phyloP scores from a whole-genome alignment of 2,113 vertebrate genomes.

The Polypterus senegalus region DNA sequence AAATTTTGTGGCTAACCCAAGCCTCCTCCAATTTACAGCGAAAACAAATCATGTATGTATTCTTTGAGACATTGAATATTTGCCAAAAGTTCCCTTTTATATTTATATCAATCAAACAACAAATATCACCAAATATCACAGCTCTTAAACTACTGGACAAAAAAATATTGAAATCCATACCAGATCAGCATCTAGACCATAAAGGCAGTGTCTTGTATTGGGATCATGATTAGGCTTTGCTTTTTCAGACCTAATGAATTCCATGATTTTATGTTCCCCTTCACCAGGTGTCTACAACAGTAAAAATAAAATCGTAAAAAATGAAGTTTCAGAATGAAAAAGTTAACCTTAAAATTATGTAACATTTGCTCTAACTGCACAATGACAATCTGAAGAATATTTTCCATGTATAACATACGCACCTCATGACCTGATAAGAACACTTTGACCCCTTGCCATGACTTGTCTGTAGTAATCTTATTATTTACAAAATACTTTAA shows the following conservation, averaged over 20 bases:
- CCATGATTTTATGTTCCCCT: constrained; percentile 98
- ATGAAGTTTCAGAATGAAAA: too few relatives aligned
- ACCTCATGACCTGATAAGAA: constrained; percentile 97
- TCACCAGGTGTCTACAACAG: constrained; percentile 85
- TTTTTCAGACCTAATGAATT: constrained; percentile 92
- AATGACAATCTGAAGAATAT: too few relatives aligned
- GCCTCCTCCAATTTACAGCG: too few relatives aligned
- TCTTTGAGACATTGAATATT: too few relatives aligned
- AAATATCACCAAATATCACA: too few relatives aligned
- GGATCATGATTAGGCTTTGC: constrained; percentile 68
- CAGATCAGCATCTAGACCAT: constrained; percentile 95
- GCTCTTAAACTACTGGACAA: neutral
- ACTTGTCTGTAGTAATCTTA: constrained; percentile 86
- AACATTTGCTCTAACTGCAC: too few relatives aligned
- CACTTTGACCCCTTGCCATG: constrained; percentile 82
- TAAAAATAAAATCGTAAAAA: constrained; percentile 10
- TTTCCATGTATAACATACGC: constrained; percentile 11
- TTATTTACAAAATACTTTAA: constrained; percentile 94
- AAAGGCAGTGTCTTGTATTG: constrained; percentile 93
- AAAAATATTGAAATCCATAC: constrained; percentile 44
- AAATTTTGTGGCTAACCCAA: too few relatives aligned
- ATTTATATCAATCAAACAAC: too few relatives aligned
- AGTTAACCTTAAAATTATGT: too few relatives aligned
- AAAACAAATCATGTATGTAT: too few relatives aligned
- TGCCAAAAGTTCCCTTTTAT: too few relatives aligned